Base-by-base conservation (phyloP, 1,140 invertebrate species). In the Zaprionus gabonicus region DNA sequence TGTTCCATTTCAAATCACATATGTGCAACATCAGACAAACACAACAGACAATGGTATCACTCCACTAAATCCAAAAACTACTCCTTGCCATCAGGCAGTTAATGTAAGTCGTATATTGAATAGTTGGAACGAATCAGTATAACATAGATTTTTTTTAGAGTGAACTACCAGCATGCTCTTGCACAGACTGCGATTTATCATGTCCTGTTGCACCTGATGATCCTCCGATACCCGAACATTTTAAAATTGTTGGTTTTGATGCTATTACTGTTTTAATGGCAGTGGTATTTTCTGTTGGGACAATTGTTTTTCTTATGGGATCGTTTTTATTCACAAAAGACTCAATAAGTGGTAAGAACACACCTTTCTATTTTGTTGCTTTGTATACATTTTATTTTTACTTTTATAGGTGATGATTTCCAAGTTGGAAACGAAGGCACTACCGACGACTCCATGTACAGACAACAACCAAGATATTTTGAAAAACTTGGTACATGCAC, bases 1-100 rank as follows among this genome's bases (percentile, higher is more conserved):
- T 81, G 95, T 97, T 70, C 97, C 97, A 12, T 98, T 98, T 92
- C 95, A 96, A 93, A 97, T 98, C 38, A 95, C 95, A 58, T 98
- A 97, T 81, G 93, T 94, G 4, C 92, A 93, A 2, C 93, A 94
- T 71, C 87, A 80, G 5, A 75, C 79, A 20, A 91, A 83, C 46
- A 59, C 72, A 6, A 57, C 78, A 3, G 93, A 93, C 15, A 82
- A 94, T 1, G 93, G 93, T 6, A 95, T 95, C 76, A 92, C 76
- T 2, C 96, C 96, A 0, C 83, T 96, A 58, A 94, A 96, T 92
- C 94, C 95, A 1, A 65, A 85, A 27, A 94, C 95, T 1, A 94
- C 94, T 49, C 95, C 96, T 0, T 98, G 97, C 92, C 96, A 93
- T 91, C 91, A 95, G 73, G 92, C 95, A 15, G 78, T 95, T 4